Base-by-base conservation (phyloP, 2,888 invertebrate species). In the Xestobium rufovillosum region DNA sequence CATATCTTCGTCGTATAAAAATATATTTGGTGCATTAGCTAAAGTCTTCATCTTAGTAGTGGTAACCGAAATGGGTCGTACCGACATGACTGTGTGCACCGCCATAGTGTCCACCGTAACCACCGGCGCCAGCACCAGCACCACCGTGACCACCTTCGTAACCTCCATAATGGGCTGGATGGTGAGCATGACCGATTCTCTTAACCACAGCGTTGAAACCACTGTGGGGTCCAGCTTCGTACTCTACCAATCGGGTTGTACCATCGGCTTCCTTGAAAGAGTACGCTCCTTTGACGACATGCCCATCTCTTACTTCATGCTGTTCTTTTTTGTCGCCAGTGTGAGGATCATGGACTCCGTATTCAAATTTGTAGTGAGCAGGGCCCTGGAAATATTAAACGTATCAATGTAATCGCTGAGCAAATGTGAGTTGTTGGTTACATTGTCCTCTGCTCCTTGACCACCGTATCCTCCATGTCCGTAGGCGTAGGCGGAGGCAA, bases 331-430 rank as follows among this genome's bases (percentile, higher is more conserved):
- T 48, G 47, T 65, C 65, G 15, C 60, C 56, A 16, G 63, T 63
- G 32, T 65, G 62, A n/a, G 59, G 56, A 43, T 65, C 65, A 29
- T 57, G 51, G 10, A 65, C 63, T 3, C 62, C 63, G 36, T 65
- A 65, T 27, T 57, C 58, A 44, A 59, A 66, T 43, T 59, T 52
- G 44, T 64, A 65, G 25, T 53, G 47, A 26, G 55, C 44, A 23
- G 47, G 49, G 31, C 39, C 51, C 51, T 52, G 29, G 11, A 42
- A 39, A 14, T 13, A 6, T 9, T 10, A 31, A 30, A 33, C 9
- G 25, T n/a, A n/a, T 23, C 13, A 41, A 28, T 14, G 2, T 30
- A 30, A n/a, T n/a, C n/a, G n/a, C n/a, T n/a, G n/a, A n/a, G n/a
- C n/a, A n/a, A n/a, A n/a, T n/a, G n/a, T n/a, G n/a, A n/a, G n/a